Evolutionary conservation across 2,113 vertebrate genomes (phyloP), one percentile per base, ranked within the genome.

Genomic region (Oreochromis niloticus): DNA sequence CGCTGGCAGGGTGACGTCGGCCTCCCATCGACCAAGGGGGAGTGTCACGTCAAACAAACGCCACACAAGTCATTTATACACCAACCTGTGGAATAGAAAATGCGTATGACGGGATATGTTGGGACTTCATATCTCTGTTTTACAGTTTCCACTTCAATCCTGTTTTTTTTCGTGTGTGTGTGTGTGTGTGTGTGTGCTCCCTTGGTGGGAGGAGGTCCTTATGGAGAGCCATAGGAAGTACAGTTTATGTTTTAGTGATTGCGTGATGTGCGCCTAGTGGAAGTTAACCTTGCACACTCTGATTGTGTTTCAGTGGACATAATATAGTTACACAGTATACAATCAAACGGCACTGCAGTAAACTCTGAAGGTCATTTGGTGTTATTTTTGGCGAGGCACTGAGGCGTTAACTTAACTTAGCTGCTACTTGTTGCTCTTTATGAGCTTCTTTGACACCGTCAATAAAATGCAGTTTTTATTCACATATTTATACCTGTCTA

Each of bases 1-100:
- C 89, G 89, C 92, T 89, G 93, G 86, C 88, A 84, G 79, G 86
- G 88, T 96, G 96, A 96, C 96, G 96, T 96, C 91, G 85, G 87
- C 84, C 92, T 93, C 91, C 85, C 90, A 84, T 92, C 90, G 87
- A 90, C 85, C 14, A 34, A 86, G 89, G 84, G 93, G 94, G 93
- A 52, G 93, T 90, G 95, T 94, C 94, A 80, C 88, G 91, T 93
- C 91, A 93, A 91, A 84, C 78, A 50, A 87, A 81, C 86, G 82
- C 83, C 88, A 85, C 87, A 88, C 82, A 83, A 80, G 85, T 85
- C 46, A 78, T 75, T 68, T 83, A 83, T 32, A 27, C 32, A 57
- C 83, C 85, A 88, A 93, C 93, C 94, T 94, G 93, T 93, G 91
- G 92, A 88, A 79, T 4, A 87, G 46, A 87, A 90, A 87, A 88